Evolutionary conservation across 2,888 invertebrate genomes (phyloP).

Genomic region (Galeopsomyia nigrocyanea): DNA sequence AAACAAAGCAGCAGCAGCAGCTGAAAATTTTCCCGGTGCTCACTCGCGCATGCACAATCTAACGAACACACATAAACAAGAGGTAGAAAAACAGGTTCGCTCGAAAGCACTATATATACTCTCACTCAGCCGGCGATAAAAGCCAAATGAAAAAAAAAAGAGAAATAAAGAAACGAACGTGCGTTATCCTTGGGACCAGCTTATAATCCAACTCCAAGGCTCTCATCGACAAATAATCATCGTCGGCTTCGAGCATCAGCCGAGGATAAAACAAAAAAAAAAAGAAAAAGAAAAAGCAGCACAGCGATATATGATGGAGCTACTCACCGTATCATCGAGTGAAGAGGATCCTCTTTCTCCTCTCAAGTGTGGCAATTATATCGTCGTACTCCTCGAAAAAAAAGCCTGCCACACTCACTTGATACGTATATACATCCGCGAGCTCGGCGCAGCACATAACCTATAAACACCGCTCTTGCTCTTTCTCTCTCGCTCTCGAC

Average conservation of each 20-base stretch:
- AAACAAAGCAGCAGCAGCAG: background rate
- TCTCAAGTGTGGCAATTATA: no score
- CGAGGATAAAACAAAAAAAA: slow-evolving; percentile 21
- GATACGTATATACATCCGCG: background rate
- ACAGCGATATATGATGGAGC: background rate
- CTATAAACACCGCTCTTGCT: slow-evolving; percentile 20
- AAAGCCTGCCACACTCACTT: background rate
- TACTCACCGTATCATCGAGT: slow-evolving; percentile 17
- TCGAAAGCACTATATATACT: no score
- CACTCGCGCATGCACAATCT: background rate
- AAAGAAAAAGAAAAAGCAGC: background rate
- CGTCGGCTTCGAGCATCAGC: slow-evolving; percentile 34
- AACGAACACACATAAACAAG: background rate
- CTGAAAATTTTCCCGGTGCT: background rate
- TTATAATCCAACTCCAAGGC: slow-evolving; percentile 36
- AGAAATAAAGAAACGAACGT: slow-evolving; percentile 7
- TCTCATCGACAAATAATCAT: slow-evolving; percentile 44
- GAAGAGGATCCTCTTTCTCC: no score
- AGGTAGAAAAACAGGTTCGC: background rate
- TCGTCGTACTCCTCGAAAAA: background rate
- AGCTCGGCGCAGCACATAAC: slow-evolving; percentile 29
- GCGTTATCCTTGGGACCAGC: slow-evolving; percentile 22
- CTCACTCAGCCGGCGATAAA: slow-evolving; percentile 2
- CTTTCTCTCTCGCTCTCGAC: no score
- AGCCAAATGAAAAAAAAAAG: slow-evolving; percentile 13